phyloP scores from a whole-genome alignment of 2,797 vertebrate species.

The Borostomias antarcticus region DNA sequence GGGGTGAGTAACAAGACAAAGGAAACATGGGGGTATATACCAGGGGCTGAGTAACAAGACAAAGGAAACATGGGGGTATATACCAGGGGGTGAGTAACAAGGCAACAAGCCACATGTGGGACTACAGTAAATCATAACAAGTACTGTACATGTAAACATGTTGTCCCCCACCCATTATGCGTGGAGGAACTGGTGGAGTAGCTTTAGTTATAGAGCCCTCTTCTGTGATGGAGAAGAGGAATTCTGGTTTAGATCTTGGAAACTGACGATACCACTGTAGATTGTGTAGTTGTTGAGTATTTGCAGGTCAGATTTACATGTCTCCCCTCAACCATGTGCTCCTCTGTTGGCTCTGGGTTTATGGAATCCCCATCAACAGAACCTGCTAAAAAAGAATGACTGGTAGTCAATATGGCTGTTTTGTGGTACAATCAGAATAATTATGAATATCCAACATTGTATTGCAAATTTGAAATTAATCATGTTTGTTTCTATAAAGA shows the following conservation, averaged over 20 bases:
- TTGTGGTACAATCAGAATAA: too few relatives aligned
- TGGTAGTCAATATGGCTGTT: neutral
- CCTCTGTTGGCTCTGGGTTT: neutral
- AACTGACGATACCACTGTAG: constrained; percentile 6
- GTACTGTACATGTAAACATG: too few relatives aligned
- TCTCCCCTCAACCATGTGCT: neutral
- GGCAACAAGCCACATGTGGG: too few relatives aligned
- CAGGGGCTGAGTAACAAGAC: too few relatives aligned
- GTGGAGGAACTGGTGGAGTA: neutral
- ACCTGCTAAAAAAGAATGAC: too few relatives aligned
- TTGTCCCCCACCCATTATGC: too few relatives aligned
- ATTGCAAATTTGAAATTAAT: neutral
- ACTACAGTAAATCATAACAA: constrained; percentile 52
- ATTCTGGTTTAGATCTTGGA: neutral
- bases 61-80: too few relatives aligned
- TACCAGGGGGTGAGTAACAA: too few relatives aligned
- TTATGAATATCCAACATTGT: neutral
- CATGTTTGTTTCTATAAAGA: neutral
- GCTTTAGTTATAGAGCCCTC: neutral
- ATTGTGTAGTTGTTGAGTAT: neutral
- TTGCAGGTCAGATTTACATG: neutral
- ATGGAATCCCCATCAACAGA: neutral
- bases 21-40: too few relatives aligned
- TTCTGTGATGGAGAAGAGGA: constrained; percentile 8
- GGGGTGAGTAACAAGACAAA: too few relatives aligned